Percentiles rank a stretch among this genome's conserved stretches.
Evolutionary conservation across 2,113 vertebrate species (phyloP).

Genomic region (Lepidothrix coronata): DNA sequence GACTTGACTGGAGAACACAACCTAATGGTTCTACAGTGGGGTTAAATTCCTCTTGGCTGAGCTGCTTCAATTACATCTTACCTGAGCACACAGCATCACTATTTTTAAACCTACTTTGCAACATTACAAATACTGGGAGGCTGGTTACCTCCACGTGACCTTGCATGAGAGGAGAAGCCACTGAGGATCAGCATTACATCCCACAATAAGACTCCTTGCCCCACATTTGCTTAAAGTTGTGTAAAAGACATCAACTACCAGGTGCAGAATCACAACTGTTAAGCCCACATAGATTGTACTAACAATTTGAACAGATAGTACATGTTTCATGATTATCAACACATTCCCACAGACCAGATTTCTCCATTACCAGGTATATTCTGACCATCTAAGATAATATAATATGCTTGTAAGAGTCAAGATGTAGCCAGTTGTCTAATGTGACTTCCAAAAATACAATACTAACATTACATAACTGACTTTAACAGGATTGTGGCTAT

Average conservation of each 20-base stretch:
- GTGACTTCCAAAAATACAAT: background rate
- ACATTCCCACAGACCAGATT: background rate
- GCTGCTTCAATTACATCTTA: background rate
- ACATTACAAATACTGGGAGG: background rate
- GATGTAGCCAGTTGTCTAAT: background rate
- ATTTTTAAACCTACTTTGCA: background rate
- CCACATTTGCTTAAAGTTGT: background rate
- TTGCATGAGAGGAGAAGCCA: background rate
- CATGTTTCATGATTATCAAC: background rate
- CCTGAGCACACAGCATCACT: background rate
- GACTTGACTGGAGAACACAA: background rate
- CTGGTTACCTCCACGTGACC: background rate
- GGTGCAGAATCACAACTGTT: background rate
- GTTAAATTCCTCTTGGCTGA: background rate
- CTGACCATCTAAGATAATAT: background rate
- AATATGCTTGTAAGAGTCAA: rapidly evolving
- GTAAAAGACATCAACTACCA: background rate
- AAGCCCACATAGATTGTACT: background rate
- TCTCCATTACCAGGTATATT: background rate
- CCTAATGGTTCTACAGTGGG: background rate
- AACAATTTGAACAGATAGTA: background rate
- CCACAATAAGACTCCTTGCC: background rate
- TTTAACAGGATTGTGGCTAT: background rate
- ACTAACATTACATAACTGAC: background rate
- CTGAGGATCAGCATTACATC: background rate